Base-by-base conservation (phyloP, 2,797 vertebrate species). In the Micropoecilia bifurca region DNA sequence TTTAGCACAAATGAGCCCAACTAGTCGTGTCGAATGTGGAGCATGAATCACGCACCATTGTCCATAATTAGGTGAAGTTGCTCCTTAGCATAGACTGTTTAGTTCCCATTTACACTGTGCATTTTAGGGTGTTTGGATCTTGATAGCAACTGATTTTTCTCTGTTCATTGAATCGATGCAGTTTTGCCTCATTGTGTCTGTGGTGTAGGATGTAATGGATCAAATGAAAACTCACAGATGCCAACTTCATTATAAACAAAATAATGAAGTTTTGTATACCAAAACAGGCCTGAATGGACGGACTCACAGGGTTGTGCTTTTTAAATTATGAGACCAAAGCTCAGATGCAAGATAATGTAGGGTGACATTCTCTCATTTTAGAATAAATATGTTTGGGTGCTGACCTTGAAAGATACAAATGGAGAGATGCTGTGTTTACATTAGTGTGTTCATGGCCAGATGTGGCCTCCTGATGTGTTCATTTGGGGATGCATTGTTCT, bases 131-230 rank as follows among this genome's bases (percentile, higher is more conserved):
- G 83, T 89, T 83, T 90, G 81, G 57, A 78, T 89, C 86, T 88
- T 88, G 85, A 92, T 88, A 59, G 77, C 83, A 82, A 85, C 79
- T 85, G 83, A 93, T 94, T 94, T 94, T 93, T 93, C 85, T 30
- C 18, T 91, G 81, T 88, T 94, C 93, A 95, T 92, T 94, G 81
- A 93, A 94, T 93, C 92, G 86, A 88, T 93, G 83, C 74, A 30
- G 55, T 72, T 87, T 83, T 66, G 71, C 74, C 74, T 69, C 36
- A 68, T 83, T 74, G 80, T 91, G 91, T 88, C 90, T 30, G 71
- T 84, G 83, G 89, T 79, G 80, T 77, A 14, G 41, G 63, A 41
- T 81, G 73, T 90, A 88, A 89, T 86, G 80, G 83, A 85, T 90
- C 76, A 89, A 74, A 85, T 85, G 50, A 80, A 85, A 85, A 90